Percentiles rank a stretch among this genome's conserved stretches.
These are phyloP conservation scores for Onychomys leucogaster DNA, from an alignment of 2,797 vertebrate genomes.

Conservation along the genomic window DNA sequence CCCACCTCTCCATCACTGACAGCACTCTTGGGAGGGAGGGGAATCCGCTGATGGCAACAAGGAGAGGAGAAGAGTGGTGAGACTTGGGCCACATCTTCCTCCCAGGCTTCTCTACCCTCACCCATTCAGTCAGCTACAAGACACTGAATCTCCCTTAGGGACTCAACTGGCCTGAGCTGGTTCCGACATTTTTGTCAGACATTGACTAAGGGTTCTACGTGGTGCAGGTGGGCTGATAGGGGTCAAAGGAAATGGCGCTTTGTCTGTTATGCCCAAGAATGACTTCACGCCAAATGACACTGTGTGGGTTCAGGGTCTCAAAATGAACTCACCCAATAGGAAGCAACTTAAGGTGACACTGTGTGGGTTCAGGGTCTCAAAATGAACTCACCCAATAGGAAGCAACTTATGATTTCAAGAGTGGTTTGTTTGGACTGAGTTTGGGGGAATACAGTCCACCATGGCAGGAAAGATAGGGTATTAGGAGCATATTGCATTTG, in stretches of 20 bases:
- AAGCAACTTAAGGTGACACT: neutral
- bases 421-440: neutral
- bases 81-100: neutral
- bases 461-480: neutral
- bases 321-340: neutral
- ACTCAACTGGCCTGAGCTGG: neutral
- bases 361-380: neutral
- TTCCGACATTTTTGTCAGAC: neutral
- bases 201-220: neutral
- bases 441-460: neutral
- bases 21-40: neutral
- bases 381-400: neutral
- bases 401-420: neutral
- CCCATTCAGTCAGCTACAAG: neutral
- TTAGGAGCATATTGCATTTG: neutral
- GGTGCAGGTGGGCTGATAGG: neutral
- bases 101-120: too few species aligned
- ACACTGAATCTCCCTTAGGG: neutral
- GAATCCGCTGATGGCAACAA: neutral
- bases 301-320: neutral
- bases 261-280: neutral
- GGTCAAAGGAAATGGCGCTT: neutral
- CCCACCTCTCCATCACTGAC: neutral
- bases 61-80: accelerated
- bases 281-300: neutral